Evolutionary conservation across 2,888 invertebrate genomes (phyloP), one percentile per base, ranked within the genome.

Genomic region (Drosophila paranaensis): DNA sequence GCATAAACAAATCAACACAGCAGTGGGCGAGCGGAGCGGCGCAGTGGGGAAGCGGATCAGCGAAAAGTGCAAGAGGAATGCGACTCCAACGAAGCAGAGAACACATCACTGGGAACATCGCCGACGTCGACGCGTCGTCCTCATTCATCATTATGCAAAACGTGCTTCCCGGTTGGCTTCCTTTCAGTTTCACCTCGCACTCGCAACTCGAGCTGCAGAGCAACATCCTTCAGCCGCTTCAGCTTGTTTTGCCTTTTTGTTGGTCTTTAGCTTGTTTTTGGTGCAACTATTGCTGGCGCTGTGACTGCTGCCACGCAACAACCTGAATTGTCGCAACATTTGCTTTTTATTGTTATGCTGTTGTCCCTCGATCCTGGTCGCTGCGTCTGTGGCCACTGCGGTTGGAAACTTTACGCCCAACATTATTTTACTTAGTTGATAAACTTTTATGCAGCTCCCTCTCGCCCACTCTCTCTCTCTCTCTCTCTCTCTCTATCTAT

Each of bases 141-240:
- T 84, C 89, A 87, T 86, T 86, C 86, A 86, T 86, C 86, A 89
- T 89, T 86, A 86, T 89, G 89, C 86, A 86, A 87, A 86, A 84
- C 84, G 89, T 86, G 89, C 81, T 80, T 77, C 79, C 74, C 66
- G 72, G 72, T 27, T 80, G 85, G 74, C 74, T 68, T 78, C 83
- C 89, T 80, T 71, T 88, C 74, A 67, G 81, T 74, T 78, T 70
- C 56, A 50, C 35, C 69, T 48, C 50, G 35, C 33, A 48, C 57
- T 33, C 8, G 1, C 30, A 33, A 8, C 30, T 30, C 60, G 43
- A 43, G 40, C 13, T 16, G 30, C 54, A 27, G 40, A 57, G 37
- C 39, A 53, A 20, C 48, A 30, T 53, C 9, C 33, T 20, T 20
- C 20, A 20, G 20, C 2, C 20, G 20, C 20, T 40, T 42, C 37